Evolutionary conservation across 2,797 vertebrate species (phyloP).

Genomic region (Artibeus lituratus): DNA sequence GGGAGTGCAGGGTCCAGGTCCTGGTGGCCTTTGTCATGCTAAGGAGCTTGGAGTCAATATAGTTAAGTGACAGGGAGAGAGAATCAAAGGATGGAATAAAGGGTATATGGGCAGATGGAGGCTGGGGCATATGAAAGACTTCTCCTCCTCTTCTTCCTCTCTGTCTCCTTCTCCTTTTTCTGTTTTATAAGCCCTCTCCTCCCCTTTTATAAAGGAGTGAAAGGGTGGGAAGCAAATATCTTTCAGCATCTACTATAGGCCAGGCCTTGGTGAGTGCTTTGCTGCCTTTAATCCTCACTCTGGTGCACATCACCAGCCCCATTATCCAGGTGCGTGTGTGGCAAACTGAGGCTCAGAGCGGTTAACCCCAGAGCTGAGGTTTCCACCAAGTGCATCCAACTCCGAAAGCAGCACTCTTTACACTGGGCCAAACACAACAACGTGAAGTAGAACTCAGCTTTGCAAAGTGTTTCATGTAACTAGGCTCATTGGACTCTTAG

Average conservation of each 20-base stretch:
- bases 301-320: background rate
- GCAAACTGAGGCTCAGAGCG: background rate
- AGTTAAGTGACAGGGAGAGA: background rate
- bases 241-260: background rate
- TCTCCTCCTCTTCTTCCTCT: too few relatives aligned
- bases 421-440: background rate
- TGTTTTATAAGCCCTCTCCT: background rate
- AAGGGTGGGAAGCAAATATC: background rate
- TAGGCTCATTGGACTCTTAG: background rate
- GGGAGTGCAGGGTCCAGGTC: background rate
- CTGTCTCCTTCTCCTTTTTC: background rate
- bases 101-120: fast-evolving
- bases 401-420: background rate
- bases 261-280: background rate
- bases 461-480: background rate
- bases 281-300: background rate
- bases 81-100: background rate
- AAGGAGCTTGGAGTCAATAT: background rate
- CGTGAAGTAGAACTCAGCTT: background rate
- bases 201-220: background rate
- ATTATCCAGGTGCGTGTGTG: background rate
- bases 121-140: background rate
- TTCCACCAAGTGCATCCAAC: background rate
- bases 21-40: background rate
- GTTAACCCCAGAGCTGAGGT: background rate